A percentile compares a stretch with the other conserved stretches of the same genome.
Evolutionary conservation across 2,113 vertebrate genomes (phyloP).

Genomic region (Hemichromis elongatus): DNA sequence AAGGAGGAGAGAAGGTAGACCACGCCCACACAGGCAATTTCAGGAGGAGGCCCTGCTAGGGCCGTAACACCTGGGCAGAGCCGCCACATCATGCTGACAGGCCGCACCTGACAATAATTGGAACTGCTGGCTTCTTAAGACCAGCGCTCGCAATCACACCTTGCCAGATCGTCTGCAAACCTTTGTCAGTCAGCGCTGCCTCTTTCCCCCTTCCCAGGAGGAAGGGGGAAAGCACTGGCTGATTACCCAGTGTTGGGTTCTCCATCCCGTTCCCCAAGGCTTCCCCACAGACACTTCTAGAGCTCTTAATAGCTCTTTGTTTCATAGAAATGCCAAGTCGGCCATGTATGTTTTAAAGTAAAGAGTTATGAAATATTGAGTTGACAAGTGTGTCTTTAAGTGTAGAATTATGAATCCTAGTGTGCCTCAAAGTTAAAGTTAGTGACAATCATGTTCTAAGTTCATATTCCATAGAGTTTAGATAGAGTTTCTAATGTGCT

Average conservation of each 20-base stretch:
- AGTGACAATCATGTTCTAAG: not conserved
- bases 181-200: too few relatives aligned
- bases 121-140: too few relatives aligned
- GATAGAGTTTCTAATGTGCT: not conserved
- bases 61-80: too few relatives aligned
- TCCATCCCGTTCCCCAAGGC: fast-evolving
- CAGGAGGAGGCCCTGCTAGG: too few relatives aligned
- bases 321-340: not conserved
- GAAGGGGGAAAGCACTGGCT: too few relatives aligned
- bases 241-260: fast-evolving
- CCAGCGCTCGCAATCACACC: too few relatives aligned
- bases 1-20: too few relatives aligned
- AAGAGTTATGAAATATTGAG: not conserved
- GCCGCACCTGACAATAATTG: too few relatives aligned
- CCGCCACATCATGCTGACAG: too few relatives aligned
- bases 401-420: not conserved
- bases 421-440: not conserved
- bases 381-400: not conserved
- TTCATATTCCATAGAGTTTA: not conserved
- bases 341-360: not conserved
- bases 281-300: not conserved
- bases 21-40: too few relatives aligned
- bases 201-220: not conserved
- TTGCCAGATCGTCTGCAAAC: too few relatives aligned
- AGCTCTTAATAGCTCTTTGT: not conserved